Conservation (phyloP, 2,797 vertebrate genomes). For the Thamnophis elegans region DNA sequence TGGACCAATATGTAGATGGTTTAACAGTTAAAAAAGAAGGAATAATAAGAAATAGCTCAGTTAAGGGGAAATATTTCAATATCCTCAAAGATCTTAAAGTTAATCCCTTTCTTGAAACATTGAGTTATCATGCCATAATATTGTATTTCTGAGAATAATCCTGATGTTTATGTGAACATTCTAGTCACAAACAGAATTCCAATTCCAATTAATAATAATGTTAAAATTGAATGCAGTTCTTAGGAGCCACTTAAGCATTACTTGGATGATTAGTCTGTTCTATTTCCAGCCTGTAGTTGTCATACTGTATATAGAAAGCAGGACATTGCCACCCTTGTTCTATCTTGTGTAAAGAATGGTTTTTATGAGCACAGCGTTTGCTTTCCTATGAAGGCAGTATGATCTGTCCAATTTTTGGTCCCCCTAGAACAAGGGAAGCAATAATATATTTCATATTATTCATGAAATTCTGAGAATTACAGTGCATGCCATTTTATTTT, state of each 20-base stretch:
- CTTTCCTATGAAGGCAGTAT: constrained; percentile 44
- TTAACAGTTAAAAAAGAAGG: neutral
- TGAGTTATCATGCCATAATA: neutral
- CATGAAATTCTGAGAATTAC: constrained; percentile 42
- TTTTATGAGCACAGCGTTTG: constrained; percentile 47
- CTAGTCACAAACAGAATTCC: neutral
- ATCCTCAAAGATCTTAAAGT: neutral
- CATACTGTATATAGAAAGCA: neutral
- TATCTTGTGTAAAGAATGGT: neutral
- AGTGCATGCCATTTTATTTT: constrained; percentile 53
- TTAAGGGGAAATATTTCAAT: neutral
- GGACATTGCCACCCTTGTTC: constrained; percentile 1
- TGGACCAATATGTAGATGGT: neutral
- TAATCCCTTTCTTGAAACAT: neutral
- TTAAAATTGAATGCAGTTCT: constrained; percentile 19
- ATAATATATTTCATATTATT: constrained; percentile 64
- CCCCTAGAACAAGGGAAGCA: constrained; percentile 59
- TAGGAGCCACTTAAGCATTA: constrained; percentile 13
- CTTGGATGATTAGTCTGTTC: constrained; percentile 33
- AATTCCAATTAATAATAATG: constrained; percentile 33
- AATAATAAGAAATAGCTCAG: neutral
- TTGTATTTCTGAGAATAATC: rapidly evolving
- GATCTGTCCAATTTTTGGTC: constrained; percentile 22
- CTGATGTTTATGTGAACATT: constrained; percentile 16
- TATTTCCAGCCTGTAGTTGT: neutral